Conservation (phyloP, 2,113 vertebrate genomes). For the Otis tarda region DNA sequence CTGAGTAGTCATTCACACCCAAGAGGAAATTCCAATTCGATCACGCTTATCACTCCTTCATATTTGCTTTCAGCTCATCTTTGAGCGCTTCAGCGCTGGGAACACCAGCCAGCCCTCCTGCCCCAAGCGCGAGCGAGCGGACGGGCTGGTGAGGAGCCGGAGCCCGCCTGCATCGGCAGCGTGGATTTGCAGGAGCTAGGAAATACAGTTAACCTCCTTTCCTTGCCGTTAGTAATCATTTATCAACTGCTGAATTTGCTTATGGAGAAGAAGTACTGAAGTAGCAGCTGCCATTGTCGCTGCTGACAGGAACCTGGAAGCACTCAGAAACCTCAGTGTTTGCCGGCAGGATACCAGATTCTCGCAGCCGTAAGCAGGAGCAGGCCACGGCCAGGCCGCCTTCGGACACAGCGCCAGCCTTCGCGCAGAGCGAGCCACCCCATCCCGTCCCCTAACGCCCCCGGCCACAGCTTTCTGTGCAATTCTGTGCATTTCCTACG, state of each 20-base stretch:
- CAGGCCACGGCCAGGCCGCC: accelerated
- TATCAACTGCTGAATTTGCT: not conserved
- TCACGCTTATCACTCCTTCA: not conserved
- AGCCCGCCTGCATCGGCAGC: accelerated
- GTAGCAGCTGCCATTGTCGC: not conserved
- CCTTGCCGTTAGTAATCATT: not conserved
- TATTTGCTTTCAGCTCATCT: not conserved
- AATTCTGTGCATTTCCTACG: no score
- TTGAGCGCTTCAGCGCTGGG: not conserved
- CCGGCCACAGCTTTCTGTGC: no score
- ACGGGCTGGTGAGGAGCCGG: not conserved
- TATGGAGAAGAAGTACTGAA: not conserved
- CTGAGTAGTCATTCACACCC: not conserved
- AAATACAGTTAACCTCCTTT: not conserved
- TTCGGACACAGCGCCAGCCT: accelerated
- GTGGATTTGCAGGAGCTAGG: not conserved
- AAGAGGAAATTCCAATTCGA: not conserved
- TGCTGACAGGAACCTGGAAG: not conserved
- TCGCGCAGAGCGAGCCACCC: no score
- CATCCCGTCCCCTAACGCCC: no score
- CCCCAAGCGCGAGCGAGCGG: not conserved
- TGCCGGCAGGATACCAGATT: not conserved
- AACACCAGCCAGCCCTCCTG: accelerated
- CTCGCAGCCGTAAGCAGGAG: accelerated
- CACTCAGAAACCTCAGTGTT: accelerated